phyloP scores from a whole-genome alignment of 1,140 invertebrate genomes.

The Bradynema listronoti region DNA sequence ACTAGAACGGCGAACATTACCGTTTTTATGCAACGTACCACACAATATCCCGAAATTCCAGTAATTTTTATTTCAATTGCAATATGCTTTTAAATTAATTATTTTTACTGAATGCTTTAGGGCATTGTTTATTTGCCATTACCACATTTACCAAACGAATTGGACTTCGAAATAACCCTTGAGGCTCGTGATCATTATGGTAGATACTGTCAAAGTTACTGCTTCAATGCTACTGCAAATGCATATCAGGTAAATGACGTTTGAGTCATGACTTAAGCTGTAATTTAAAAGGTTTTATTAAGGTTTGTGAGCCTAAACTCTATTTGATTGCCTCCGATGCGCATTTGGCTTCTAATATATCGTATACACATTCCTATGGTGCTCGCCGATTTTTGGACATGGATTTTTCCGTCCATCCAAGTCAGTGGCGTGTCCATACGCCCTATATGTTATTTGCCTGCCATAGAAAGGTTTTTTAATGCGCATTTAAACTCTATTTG shows the following conservation, averaged over 20 bases:
- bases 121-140: constrained; percentile 52
- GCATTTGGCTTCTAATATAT: constrained; percentile 47
- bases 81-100: constrained; percentile 5
- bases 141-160: constrained; percentile 42
- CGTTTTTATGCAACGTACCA: constrained; percentile 37
- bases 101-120: constrained; percentile 15
- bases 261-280: constrained; percentile 13
- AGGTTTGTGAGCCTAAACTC: constrained; percentile 49
- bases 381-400: constrained; percentile 53
- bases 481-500: constrained; percentile 6
- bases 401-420: constrained; percentile 48
- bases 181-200: constrained; percentile 53
- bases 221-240: constrained; percentile 46
- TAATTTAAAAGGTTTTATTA: constrained; percentile 17
- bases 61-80: constrained; percentile 28
- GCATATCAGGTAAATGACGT: constrained; percentile 44
- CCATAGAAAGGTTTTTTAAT: constrained; percentile 39
- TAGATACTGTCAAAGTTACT: constrained; percentile 55
- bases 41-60: constrained; percentile 48
- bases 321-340: constrained; percentile 27
- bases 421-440: constrained; percentile 37
- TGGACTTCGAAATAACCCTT: constrained; percentile 38
- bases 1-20: constrained; percentile 27
- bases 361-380: constrained; percentile 48
- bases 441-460: constrained; percentile 55